A percentile compares a stretch with the other conserved stretches of the same genome.
phyloP scores from a whole-genome alignment of 2,797 vertebrate genomes.

The Sarcophilus harrisii region DNA sequence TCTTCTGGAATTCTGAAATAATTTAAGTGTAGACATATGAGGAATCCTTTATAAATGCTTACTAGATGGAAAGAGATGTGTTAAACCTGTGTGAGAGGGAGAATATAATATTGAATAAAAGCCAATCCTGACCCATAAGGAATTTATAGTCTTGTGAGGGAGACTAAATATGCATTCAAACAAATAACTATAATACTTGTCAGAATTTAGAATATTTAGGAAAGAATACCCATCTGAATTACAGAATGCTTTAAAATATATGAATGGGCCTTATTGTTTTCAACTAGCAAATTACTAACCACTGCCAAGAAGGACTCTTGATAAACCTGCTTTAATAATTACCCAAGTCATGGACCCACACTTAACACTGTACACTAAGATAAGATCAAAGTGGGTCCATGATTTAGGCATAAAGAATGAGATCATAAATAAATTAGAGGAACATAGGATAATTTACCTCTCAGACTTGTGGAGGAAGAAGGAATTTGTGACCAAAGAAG shows the following conservation, averaged over 20 bases:
- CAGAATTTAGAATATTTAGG: neutral
- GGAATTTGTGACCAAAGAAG: no score
- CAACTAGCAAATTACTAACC: neutral
- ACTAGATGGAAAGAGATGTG: neutral
- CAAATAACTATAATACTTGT: neutral
- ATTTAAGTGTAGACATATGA: no score
- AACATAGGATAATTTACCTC: no score
- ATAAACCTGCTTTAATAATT: neutral
- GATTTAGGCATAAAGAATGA: no score
- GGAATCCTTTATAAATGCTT: neutral
- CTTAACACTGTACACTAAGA: no score
- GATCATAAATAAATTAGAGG: no score
- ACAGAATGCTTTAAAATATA: slow-evolving; percentile 9
- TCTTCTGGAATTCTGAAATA: no score
- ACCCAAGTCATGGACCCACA: neutral
- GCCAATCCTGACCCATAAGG: neutral
- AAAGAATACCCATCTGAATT: neutral
- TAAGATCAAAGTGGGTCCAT: no score
- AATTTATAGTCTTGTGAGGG: neutral
- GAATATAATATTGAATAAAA: neutral
- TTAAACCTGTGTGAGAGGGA: neutral
- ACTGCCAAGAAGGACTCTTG: neutral
- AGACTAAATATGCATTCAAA: neutral
- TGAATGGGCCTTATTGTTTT: neutral
- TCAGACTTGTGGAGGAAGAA: no score